Evolutionary conservation across 1,140 invertebrate species (phyloP).

Genomic region (Drosophila repletoides): DNA sequence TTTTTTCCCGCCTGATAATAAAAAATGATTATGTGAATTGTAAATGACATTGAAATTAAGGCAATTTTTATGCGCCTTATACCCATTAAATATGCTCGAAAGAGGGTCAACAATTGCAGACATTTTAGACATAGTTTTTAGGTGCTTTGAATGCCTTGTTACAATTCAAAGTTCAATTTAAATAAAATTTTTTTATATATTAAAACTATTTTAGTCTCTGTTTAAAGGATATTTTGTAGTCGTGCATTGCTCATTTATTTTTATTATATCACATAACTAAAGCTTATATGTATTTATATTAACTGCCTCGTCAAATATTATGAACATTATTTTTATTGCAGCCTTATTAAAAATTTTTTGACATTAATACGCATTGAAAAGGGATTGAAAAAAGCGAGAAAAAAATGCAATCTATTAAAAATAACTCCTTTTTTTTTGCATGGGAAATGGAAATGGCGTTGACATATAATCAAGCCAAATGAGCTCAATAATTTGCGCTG

Average conservation of each 20-base stretch:
- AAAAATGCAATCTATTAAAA: conserved; percentile 35
- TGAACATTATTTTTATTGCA: conserved; percentile 4
- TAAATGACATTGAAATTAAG: conserved; percentile 37
- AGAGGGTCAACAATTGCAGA: not conserved
- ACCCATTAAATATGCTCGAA: not conserved
- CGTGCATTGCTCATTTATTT: not conserved
- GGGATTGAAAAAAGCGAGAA: not conserved
- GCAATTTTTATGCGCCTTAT: not conserved
- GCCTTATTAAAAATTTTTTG: conserved; percentile 34
- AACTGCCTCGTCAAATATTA: conserved; percentile 21
- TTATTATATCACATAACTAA: conserved; percentile 31
- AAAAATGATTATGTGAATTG: conserved; percentile 29
- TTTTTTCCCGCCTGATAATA: conserved; percentile 23
- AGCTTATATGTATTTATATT: conserved; percentile 56
- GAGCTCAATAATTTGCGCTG: conserved; percentile 16
- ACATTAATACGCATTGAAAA: conserved; percentile 61
- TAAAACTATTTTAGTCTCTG: not conserved
- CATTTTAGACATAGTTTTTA: too few relatives aligned
- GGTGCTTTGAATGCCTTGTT: too few relatives aligned
- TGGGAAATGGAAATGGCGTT: conserved; percentile 8
- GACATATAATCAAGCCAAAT: conserved; percentile 56
- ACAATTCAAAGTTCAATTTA: not conserved
- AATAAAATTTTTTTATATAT: too few relatives aligned
- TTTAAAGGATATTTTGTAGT: not conserved
- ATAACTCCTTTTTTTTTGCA: conserved; percentile 1